These are phyloP conservation scores for Drosophila lacertosa DNA, from an alignment of 1,140 invertebrate species.

Conservation along the genomic window DNA sequence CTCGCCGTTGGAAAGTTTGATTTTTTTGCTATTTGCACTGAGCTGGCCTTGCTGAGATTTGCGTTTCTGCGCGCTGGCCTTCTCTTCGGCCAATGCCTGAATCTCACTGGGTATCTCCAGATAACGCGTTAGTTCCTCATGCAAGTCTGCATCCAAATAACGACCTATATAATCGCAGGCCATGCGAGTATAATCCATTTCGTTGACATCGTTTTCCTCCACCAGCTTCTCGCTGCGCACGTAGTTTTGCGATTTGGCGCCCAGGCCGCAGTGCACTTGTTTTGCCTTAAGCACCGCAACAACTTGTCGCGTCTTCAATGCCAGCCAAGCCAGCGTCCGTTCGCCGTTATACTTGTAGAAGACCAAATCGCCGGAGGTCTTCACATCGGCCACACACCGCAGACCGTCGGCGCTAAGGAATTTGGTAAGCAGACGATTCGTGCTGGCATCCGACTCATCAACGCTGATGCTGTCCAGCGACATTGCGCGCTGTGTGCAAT, in stretches of 20 bases:
- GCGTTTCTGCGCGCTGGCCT: constrained; percentile 58
- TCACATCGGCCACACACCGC: constrained; percentile 61
- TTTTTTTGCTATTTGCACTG: constrained; percentile 61
- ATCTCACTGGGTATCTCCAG: constrained; percentile 72
- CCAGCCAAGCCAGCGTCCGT: constrained; percentile 89
- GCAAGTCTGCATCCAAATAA: constrained; percentile 66
- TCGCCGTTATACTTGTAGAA: constrained; percentile 92
- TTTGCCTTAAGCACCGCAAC: constrained; percentile 87
- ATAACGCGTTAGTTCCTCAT: constrained; percentile 59
- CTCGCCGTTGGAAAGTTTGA: constrained; percentile 53
- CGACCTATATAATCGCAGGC: constrained; percentile 73
- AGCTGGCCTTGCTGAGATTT: constrained; percentile 62
- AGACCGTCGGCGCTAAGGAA: constrained; percentile 47
- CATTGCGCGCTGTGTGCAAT: constrained; percentile 86
- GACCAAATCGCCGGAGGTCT: constrained; percentile 86
- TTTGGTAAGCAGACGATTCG: constrained; percentile 54
- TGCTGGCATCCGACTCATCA: constrained; percentile 59
- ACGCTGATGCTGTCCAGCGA: constrained; percentile 88
- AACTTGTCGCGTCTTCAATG: constrained; percentile 88
- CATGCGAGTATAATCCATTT: constrained; percentile 78
- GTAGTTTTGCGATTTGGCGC: constrained; percentile 88
- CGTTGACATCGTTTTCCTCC: constrained; percentile 78
- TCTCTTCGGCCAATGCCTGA: constrained; percentile 64
- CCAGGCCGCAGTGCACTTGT: constrained; percentile 89
- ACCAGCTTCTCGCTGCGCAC: constrained; percentile 86